Conservation (phyloP, 2,888 invertebrate genomes). For the Thymelicus sylvestris region DNA sequence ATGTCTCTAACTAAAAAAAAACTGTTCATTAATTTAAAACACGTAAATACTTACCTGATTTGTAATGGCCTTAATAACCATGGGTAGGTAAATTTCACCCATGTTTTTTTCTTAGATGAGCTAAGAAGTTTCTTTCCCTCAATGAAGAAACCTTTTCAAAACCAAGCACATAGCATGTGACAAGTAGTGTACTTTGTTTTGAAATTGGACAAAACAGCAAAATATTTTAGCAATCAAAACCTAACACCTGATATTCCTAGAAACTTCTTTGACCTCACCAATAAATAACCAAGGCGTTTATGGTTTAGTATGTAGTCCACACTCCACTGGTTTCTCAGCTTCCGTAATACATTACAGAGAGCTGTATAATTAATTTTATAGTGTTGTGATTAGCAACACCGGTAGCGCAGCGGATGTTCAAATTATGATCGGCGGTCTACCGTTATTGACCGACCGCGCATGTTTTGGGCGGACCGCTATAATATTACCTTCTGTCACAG, state of each 20-base stretch:
- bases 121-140: too few species aligned
- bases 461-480: not conserved
- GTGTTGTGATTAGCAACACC: conserved; percentile 7
- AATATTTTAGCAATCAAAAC: conserved; percentile 11
- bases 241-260: too few species aligned
- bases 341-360: not conserved
- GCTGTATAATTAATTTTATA: conserved; percentile 5
- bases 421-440: conserved; percentile 7
- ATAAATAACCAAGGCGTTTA: not conserved
- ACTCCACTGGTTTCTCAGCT: not conserved
- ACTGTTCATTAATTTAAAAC: too few species aligned
- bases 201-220: not conserved
- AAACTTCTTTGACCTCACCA: not conserved
- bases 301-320: not conserved
- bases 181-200: too few species aligned
- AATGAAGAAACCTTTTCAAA: too few species aligned
- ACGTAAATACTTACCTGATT: too few species aligned
- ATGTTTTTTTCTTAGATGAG: too few species aligned
- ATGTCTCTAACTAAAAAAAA: too few species aligned
- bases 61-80: too few species aligned
- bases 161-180: too few species aligned
- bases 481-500: not conserved
- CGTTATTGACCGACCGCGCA: not conserved
- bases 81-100: too few species aligned
- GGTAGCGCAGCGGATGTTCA: conserved; percentile 6